A percentile compares a stretch with the other conserved stretches of the same genome.
Evolutionary conservation across 2,888 invertebrate species (phyloP).

Genomic region (Chrysotoxum bicinctum): DNA sequence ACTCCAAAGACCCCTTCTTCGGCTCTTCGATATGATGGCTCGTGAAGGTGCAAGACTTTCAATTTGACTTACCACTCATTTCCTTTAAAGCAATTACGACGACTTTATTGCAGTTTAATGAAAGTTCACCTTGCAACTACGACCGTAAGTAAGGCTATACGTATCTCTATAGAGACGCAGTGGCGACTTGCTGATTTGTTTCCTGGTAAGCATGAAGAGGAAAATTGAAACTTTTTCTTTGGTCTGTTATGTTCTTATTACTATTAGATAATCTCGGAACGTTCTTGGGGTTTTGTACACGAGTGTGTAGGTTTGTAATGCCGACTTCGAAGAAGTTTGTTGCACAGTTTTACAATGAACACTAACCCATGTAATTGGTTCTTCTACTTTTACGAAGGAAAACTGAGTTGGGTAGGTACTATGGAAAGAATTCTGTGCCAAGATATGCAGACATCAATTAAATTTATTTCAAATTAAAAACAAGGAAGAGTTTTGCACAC

Average conservation of each 20-base stretch:
- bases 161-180: slow-evolving; percentile 16
- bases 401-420: neutral
- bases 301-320: neutral
- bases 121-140: slow-evolving; percentile 34
- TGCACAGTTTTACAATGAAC: slow-evolving; percentile 12
- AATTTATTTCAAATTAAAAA: neutral
- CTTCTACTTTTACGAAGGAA: neutral
- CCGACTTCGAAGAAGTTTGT: slow-evolving; percentile 18
- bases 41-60: slow-evolving; percentile 8
- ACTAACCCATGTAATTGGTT: slow-evolving; percentile 30
- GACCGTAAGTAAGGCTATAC: too few relatives aligned
- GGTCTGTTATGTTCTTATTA: neutral
- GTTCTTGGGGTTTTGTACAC: neutral
- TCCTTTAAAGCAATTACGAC: slow-evolving; percentile 55
- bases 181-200: slow-evolving; percentile 42
- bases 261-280: neutral
- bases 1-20: neutral
- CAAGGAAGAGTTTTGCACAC: neutral
- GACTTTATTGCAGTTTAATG: slow-evolving; percentile 56
- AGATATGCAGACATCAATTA: neutral
- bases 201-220: neutral
- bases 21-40: neutral
- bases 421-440: neutral
- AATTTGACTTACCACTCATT: slow-evolving; percentile 25
- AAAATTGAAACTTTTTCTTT: neutral